Base-by-base conservation (phyloP, 35 echinoderm and acorn worm genomes). In the Apostichopus californicus region DNA sequence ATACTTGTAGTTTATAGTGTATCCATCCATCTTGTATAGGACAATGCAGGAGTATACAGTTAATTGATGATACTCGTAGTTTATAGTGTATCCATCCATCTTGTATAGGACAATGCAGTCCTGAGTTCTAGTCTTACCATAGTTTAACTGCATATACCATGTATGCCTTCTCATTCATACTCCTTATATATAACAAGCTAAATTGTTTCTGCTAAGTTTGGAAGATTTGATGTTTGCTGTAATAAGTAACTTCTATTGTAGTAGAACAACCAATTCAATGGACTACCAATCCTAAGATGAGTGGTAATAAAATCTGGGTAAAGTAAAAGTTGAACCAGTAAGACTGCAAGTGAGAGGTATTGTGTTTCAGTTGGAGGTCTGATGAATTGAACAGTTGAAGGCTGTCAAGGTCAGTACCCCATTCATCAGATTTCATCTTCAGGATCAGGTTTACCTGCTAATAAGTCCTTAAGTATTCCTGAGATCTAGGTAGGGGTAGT, bases 401-500 rank as follows among this genome's bases (percentile, higher is more conserved):
- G 77, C 21, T 79, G 77, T 22, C 21, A 79, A 79, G 77, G 77
- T 79, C 77, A 22, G 77, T 79, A 25, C 21, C 21, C 77, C 21
- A 22, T 22, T 79, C 21, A 14, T 79, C 77, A 18, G 13, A 79
- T 79, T 79, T 79, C 77, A 14, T 79, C 77, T 79, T 79, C 14
- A 79, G 77, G 77, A 79, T 79, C 21, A 79, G 13, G 5, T 79
- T 79, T 79, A 0, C 0, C 21, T 79, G 77, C 13, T 79, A 22
- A 79, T 79, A 22, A 22, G 77, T 18, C 21, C 21, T 79, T 79
- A 79, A 22, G 21, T 22, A 21, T 79, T 79, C 77, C 21, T 79
- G 5, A 79, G 77, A 79, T 79, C 21, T 79, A 79, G 77, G 77
- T 79, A 79, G 77, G 77, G 77, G 77, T 79, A 79, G 77, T 79